phyloP scores from a whole-genome alignment of 2,888 invertebrate genomes.

The Oligia fasciuncula region DNA sequence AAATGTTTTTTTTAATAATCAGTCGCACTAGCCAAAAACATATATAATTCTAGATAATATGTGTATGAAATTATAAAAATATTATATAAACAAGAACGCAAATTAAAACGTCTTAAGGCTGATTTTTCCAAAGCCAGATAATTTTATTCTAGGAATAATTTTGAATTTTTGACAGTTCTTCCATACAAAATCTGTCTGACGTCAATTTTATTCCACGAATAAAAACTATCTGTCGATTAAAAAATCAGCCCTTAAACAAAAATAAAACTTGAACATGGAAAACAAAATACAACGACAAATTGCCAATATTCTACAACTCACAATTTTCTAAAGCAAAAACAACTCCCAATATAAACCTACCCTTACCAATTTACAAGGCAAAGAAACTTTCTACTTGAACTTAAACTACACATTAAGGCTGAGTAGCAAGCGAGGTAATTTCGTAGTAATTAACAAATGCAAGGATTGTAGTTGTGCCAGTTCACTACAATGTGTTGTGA shows the following conservation, averaged over 20 bases:
- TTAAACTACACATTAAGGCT: slow-evolving; percentile 55
- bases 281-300: neutral
- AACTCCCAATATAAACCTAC: slow-evolving; percentile 13
- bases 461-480: slow-evolving; percentile 46
- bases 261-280: neutral
- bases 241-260: too few relatives aligned
- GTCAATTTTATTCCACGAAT: too few relatives aligned
- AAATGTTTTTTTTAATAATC: neutral
- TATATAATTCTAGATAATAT: neutral
- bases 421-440: slow-evolving; percentile 58
- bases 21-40: neutral
- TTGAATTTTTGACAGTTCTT: too few relatives aligned
- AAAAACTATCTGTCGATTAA: too few relatives aligned
- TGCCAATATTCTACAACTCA: neutral
- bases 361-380: slow-evolving; percentile 51
- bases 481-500: slow-evolving; percentile 7
- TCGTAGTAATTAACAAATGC: slow-evolving; percentile 71
- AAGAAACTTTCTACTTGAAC: slow-evolving; percentile 59
- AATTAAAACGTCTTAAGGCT: neutral
- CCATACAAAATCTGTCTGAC: too few relatives aligned
- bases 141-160: too few relatives aligned
- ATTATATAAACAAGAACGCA: neutral
- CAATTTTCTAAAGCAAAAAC: neutral
- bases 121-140: too few relatives aligned
- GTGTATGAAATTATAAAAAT: neutral